Evolutionary conservation across 2,113 vertebrate genomes (phyloP).

Genomic region (Mirza zaza): DNA sequence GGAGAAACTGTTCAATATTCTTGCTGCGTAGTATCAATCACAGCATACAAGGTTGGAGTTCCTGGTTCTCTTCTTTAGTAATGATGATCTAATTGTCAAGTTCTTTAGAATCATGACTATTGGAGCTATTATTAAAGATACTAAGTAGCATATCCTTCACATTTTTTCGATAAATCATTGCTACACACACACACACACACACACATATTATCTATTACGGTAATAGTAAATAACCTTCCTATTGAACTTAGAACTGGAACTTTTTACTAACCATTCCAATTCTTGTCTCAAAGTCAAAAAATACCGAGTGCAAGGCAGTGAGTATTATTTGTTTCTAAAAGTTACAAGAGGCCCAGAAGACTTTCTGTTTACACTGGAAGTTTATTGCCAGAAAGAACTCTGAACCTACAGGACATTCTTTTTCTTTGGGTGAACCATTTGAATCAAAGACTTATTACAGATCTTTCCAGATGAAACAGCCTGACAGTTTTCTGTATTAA

Average conservation of each 20-base stretch:
- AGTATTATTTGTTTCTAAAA: slow-evolving; percentile 29
- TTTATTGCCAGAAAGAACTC: slow-evolving; percentile 63
- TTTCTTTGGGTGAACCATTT: slow-evolving; percentile 5
- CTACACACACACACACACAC: background rate
- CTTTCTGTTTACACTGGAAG: slow-evolving; percentile 60
- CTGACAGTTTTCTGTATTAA: slow-evolving; percentile 15
- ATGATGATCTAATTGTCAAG: background rate
- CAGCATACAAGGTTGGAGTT: background rate
- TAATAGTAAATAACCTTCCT: background rate
- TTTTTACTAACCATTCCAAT: background rate
- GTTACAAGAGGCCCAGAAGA: background rate
- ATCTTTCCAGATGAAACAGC: slow-evolving; percentile 16
- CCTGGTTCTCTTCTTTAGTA: background rate
- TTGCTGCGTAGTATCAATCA: background rate
- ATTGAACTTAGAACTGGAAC: background rate
- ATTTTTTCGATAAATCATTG: background rate
- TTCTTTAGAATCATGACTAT: slow-evolving; percentile 36
- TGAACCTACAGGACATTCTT: background rate
- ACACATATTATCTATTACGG: background rate
- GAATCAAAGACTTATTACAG: slow-evolving; percentile 52
- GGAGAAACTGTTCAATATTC: background rate
- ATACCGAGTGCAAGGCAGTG: background rate
- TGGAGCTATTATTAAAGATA: background rate
- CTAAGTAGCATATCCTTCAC: background rate
- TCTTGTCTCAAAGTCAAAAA: slow-evolving; percentile 35